Percentiles rank a stretch among this genome's conserved stretches.
These are phyloP conservation scores for Pseudorasbora parva DNA, from an alignment of 2,113 vertebrate genomes.

Conservation along the genomic window DNA sequence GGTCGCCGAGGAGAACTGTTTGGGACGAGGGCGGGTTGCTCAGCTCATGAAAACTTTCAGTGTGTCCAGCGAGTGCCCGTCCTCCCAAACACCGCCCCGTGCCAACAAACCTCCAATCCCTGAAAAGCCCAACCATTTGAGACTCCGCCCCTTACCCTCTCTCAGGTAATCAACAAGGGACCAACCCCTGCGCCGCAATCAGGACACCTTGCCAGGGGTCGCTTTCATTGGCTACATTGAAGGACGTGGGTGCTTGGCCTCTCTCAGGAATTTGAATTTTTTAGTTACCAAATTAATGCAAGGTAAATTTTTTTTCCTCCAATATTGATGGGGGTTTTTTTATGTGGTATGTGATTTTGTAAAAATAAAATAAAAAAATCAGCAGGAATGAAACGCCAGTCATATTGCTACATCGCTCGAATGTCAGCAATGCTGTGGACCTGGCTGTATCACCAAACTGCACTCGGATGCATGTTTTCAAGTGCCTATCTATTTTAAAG, in stretches of 20 bases:
- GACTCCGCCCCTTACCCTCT: conserved; percentile 63
- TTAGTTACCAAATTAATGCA: conserved; percentile 50
- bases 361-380: conserved; percentile 58
- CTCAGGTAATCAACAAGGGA: conserved; percentile 72
- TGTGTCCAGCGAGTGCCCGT: conserved; percentile 32
- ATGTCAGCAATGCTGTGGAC: neutral
- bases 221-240: neutral
- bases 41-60: conserved; percentile 78
- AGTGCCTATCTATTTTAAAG: neutral
- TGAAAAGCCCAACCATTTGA: conserved; percentile 73
- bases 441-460: neutral
- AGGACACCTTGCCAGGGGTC: conserved; percentile 16
- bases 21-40: conserved; percentile 74
- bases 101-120: conserved; percentile 75
- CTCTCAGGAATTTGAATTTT: conserved; percentile 57
- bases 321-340: conserved; percentile 60
- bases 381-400: conserved; percentile 54
- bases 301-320: conserved; percentile 64
- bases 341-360: conserved; percentile 66
- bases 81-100: conserved; percentile 53
- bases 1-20: conserved; percentile 19
- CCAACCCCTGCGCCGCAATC: conserved; percentile 19
- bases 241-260: conserved; percentile 24
- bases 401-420: neutral
- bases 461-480: neutral